Base-by-base conservation (phyloP, 35 echinoderm and acorn worm genomes). In the Hemicentrotus pulcherrimus region DNA sequence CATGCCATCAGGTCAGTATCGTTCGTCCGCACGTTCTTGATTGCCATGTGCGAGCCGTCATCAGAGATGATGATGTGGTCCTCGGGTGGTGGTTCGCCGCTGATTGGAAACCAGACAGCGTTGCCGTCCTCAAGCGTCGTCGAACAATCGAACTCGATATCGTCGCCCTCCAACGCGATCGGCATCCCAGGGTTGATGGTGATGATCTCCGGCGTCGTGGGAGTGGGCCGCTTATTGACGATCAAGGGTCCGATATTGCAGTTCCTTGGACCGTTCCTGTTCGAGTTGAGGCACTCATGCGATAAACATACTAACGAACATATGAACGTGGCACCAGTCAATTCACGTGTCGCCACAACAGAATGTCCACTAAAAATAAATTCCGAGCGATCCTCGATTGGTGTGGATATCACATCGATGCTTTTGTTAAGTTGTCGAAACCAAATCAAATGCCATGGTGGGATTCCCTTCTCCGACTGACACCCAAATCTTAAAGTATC, bases 361-460 rank as follows among this genome's bases (percentile, higher is more conserved):
- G 48, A 31, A n/a, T 93, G 91, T 31, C 58, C 48, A n/a, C 46
- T 48, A 16, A 93, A 31, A 22, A 93, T 58, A 46, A 93, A 52
- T 12, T 93, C 91, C 16, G 91, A 50, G n/a, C 91, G 48, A 47
- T 93, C 46, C 9, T 24, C 16, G 5, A 93, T 58, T 33, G 91
- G n/a, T 58, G 91, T 58, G 4, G 91, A 55, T 47, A 93, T 93
- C 13, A 58, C 46, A 47, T 32, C 32, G 30, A 93, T 58, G 30
- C 91, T 93, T 58, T 93, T 47, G 31, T 93, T 93, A 5, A 50
- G 91, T 93, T 93, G 91, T 31, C 47, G 91, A 93, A 93, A 93
- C 91, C 91, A 93, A 93, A 93, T 93, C 91, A 93, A 31, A 93
- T 93, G 91, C 91, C 91, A 93, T 3, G 91, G 91, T 28, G 46